These are phyloP conservation scores for Lingula anatina DNA, from an alignment of 2,888 invertebrate species.

Conservation along the genomic window DNA sequence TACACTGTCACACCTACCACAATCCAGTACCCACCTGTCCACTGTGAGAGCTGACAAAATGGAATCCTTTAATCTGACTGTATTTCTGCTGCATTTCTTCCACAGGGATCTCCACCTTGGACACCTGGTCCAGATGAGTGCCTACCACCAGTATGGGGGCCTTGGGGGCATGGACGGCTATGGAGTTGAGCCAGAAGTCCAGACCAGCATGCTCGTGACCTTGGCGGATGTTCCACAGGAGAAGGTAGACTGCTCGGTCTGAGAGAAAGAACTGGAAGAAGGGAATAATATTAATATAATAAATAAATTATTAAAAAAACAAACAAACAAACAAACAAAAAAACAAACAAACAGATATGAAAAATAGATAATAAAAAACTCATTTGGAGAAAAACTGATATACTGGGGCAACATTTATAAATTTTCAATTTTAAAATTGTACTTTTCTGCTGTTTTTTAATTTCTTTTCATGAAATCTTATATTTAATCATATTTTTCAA, in stretches of 20 bases:
- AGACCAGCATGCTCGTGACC: constrained; percentile 49
- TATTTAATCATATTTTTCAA: no score
- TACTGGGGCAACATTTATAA: no score
- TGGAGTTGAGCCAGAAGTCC: no score
- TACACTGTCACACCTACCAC: no score
- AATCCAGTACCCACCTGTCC: constrained; percentile 26
- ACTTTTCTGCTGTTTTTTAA: no score
- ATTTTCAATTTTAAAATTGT: no score
- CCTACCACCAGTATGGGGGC: constrained; percentile 49
- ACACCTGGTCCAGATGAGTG: constrained; percentile 46
- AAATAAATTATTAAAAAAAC: no score
- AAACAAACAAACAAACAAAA: no score
- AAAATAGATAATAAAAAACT: no score
- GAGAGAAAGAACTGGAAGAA: constrained; percentile 45
- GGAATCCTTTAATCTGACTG: constrained; percentile 39
- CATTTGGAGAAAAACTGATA: no score
- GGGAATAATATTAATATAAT: neutral
- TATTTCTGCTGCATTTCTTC: constrained; percentile 31
- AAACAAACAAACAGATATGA: no score
- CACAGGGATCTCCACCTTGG: constrained; percentile 34
- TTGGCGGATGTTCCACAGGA: constrained; percentile 47
- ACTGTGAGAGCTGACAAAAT: constrained; percentile 36
- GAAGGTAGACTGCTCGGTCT: constrained; percentile 44
- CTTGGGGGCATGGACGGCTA: constrained; percentile 46
- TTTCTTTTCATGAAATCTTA: no score